Evolutionary conservation across 2,797 vertebrate species (phyloP), one percentile per base, ranked within the genome.

Genomic region (Denticeps clupeoides): DNA sequence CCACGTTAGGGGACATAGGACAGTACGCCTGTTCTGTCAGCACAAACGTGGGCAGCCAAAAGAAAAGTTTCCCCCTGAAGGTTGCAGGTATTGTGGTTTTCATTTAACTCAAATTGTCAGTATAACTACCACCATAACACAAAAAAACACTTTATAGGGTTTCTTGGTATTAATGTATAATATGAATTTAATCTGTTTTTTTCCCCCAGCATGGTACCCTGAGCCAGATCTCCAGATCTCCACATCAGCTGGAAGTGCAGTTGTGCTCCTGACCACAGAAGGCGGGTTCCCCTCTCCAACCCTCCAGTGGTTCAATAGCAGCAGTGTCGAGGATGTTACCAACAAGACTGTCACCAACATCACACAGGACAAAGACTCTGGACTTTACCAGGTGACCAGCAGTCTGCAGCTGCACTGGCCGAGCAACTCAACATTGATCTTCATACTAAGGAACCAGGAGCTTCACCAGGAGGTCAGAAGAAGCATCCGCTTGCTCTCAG

Each of bases 1-100:
- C 78, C 53, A 63, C 29, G 0, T 4, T 72, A 50, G 25, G 27
- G 40, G 79, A 82, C 5, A 40, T 65, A 38, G 74, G 71, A 8
- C 8, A 1, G 35, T 86, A 82, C 0, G 16, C 1, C 1, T 87
- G 80, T 58, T 84, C 73, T 0, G 60, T 73, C 42, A 75, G 68
- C 62, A 81, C 74, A 1, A 47, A 51, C 12, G 41, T 42, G 9
- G 64, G 64, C 35, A 65, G 53, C 35, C 60, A 65, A 49, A 65
- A 46, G 49, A 67, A 59, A 29, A 67, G 48, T 6, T 59, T 70
- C 25, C 5, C 1, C 6, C 24, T 70, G 12, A 49, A 51, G 11
- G 23, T 60, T 31, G 60, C 56, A 65, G 65, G 63, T 70, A 55
- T n/a, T n/a, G n/a, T n/a, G n/a, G n/a, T n/a, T n/a, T n/a, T n/a